Base-by-base conservation (phyloP, 2,888 invertebrate genomes). In the Branchipolynoe longqiensis region DNA sequence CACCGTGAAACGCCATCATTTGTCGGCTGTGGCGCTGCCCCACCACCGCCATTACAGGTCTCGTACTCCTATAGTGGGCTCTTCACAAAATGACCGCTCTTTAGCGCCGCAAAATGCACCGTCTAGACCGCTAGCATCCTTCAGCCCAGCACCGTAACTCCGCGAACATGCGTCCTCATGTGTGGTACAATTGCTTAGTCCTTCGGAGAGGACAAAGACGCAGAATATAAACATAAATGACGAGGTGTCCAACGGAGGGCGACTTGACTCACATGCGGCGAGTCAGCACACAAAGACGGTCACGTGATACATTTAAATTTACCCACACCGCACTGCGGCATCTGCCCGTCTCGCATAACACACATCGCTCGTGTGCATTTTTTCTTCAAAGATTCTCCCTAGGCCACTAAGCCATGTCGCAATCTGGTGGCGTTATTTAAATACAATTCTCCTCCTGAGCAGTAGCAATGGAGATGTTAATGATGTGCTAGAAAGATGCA, bases 11-110 rank as follows among this genome's bases (percentile, higher is more conserved):
- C 89, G 92, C 91, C 92, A 93, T 92, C 86, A 92, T 91, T 86
- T 91, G 91, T 88, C 97, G 96, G 95, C 97, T 96, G 96, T 97
- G 97, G 96, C 97, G 96, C 95, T 96, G 97, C 95, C 96, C 96
- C 95, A 96, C 96, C 95, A 96, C 96, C 95, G 96, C 96, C 96
- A 96, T 96, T 95, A 95, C 38, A 96, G 33, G n/a, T n/a, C 41
- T 38, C 48, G 36, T 69, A 69, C 69, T 69, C 69, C 69, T 18
- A 18, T 69, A n/a, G n/a, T n/a, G n/a, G n/a, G n/a, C n/a, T n/a
- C n/a, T n/a, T 78, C 59, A 25, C 82, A 83, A 87, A 85, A 73
- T 84, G 85, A 38, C 84, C 81, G 83, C 78, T 40, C 86, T 82
- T 81, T 54, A 48, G 48, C 56, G 38, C 48, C 56, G 36, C 41